Base-by-base conservation (phyloP, 2,113 vertebrate species). In the Chauna torquata region DNA sequence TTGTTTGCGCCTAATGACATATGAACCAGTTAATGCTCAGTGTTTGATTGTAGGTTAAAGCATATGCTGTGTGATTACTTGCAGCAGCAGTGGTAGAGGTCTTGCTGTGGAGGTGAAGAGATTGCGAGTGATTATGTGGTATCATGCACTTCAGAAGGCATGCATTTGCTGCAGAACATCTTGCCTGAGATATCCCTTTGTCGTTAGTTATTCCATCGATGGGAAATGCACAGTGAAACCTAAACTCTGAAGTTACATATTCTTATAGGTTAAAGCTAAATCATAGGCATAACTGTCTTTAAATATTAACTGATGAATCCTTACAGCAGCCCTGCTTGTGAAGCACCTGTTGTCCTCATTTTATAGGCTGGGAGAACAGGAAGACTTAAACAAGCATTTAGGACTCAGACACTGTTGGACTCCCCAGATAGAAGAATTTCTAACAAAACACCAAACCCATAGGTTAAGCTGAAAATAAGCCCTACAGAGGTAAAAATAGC, bases 401-500 rank as follows among this genome's bases (percentile, higher is more conserved):
- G 36, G 32, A 45, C 54, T 96, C 85, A 90, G 75, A 50, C n/a
- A 24, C 12, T 38, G 24, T 42, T 52, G 30, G 75, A 19, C 8
- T 62, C 54, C 66, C 32, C 50, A 93, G 40, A 65, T 2, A 89
- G 69, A 87, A 44, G 9, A 36, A 66, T 82, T 87, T 92, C 76
- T 95, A 71, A 93, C 61, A n/a, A 59, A 91, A 87, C 49, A 82
- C 11, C 17, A 82, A 68, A 82, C 32, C 4, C 1, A 1, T 15
- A 91, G 28, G 32, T 87, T 94, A 95, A 92, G 87, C 70, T 88
- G 40, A 54, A 96, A 95, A 87, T 79, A 58, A 86, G 8, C 11
- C 30, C 74, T 80, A 38, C 6, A 28, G 7, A 86, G 79, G 6
- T 12, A 92, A 94, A 92, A 92, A 59, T 27, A 50, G 34, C 68